A percentile compares a stretch with the other conserved stretches of the same genome.
phyloP scores from a whole-genome alignment of 2,888 invertebrate genomes.

The Watsonalla binaria region DNA sequence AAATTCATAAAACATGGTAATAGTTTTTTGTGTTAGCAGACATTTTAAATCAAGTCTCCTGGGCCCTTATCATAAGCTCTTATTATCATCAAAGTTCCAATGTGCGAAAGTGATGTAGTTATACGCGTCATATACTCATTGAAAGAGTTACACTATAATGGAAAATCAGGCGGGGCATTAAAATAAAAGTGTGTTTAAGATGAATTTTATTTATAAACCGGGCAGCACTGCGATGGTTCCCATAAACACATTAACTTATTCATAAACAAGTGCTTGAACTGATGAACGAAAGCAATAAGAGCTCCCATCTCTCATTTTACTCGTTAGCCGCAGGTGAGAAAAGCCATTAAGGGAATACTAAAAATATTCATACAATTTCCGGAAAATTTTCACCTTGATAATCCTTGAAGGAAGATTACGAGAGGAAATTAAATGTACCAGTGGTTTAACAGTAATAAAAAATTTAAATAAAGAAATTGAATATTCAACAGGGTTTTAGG shows the following conservation, averaged over 20 bases:
- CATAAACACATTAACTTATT: slow-evolving; percentile 16
- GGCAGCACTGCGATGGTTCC: not conserved
- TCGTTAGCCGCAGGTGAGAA: slow-evolving; percentile 32
- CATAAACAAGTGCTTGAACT: slow-evolving; percentile 28
- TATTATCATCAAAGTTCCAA: too few relatives aligned
- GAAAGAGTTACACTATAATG: too few relatives aligned
- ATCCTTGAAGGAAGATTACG: slow-evolving; percentile 4
- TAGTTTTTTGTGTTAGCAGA: too few relatives aligned
- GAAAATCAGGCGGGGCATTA: too few relatives aligned
- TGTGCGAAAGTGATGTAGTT: too few relatives aligned
- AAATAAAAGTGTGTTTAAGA: too few relatives aligned
- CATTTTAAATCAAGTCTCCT: too few relatives aligned
- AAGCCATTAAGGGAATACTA: slow-evolving; percentile 25
- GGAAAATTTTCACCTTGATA: slow-evolving; percentile 2
- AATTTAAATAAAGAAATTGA: not conserved
- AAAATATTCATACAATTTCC: slow-evolving; percentile 14
- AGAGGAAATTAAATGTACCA: not conserved
- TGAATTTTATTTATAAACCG: not conserved
- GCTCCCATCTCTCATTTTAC: slow-evolving; percentile 30
- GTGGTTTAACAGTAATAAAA: not conserved
- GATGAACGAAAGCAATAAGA: slow-evolving; percentile 37
- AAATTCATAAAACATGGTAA: too few relatives aligned
- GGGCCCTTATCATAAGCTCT: too few relatives aligned
- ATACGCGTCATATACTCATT: too few relatives aligned
- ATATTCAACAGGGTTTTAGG: too few relatives aligned